These are phyloP conservation scores for Monomorium pharaonis DNA, from an alignment of 1,140 invertebrate genomes.

Conservation along the genomic window DNA sequence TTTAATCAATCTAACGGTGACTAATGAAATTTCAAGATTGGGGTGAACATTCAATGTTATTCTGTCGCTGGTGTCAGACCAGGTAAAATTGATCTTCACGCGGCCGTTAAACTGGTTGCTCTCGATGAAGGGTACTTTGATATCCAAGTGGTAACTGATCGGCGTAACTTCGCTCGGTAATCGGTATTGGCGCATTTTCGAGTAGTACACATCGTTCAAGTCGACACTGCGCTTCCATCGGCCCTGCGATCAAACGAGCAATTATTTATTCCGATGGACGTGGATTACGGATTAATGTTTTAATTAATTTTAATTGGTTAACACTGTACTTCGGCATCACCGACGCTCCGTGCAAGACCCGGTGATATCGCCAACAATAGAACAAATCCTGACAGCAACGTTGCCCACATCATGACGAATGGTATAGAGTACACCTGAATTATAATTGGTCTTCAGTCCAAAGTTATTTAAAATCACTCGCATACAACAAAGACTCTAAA, in stretches of 20 bases:
- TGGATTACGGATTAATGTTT: neutral
- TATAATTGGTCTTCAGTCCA: neutral
- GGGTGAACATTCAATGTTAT: constrained; percentile 88
- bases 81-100: constrained; percentile 87
- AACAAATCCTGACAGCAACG: constrained; percentile 49
- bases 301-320: neutral
- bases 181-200: constrained; percentile 59
- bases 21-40: constrained; percentile 85
- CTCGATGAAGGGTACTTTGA: constrained; percentile 86
- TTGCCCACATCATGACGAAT: constrained; percentile 59
- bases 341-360: constrained; percentile 8
- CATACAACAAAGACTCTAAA: neutral
- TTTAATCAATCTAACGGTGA: constrained; percentile 71
- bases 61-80: constrained; percentile 85
- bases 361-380: constrained; percentile 36
- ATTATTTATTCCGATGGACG: neutral
- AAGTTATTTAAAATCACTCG: neutral
- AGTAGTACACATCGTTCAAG: constrained; percentile 73
- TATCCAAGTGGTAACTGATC: constrained; percentile 86
- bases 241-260: neutral
- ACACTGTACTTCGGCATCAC: constrained; percentile 6
- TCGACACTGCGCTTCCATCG: constrained; percentile 75
- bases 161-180: constrained; percentile 86
- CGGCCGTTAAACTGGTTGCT: constrained; percentile 87
- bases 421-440: neutral